Evolutionary conservation across 2,888 invertebrate genomes (phyloP), one percentile per base, ranked within the genome.

Genomic region (Sarcophaga variegata): DNA sequence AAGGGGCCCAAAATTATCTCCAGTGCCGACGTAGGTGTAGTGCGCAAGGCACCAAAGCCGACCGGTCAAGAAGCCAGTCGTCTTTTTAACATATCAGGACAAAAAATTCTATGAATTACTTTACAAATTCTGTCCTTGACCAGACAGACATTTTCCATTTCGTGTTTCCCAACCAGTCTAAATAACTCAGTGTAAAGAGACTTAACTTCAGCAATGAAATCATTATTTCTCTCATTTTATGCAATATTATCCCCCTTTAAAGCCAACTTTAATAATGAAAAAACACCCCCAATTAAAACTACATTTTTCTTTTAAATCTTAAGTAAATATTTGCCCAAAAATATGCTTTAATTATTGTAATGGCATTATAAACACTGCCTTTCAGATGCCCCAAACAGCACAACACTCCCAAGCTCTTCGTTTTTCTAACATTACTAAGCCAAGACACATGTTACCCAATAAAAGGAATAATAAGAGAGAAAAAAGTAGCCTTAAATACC

Each of bases 351-450:
- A 45, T 74, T 37, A 37, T 37, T 59, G 14, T 72, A 79, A 80
- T 80, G 80, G 60, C 69, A 83, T 80, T 80, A 76, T 47, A 77
- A 82, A 71, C 3, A 80, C 20, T 47, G 84, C 80, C 84, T 49
- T 49, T 12, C 4, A 66, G 64, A 66, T 4, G 10, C 64, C 37
- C 37, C 17, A 22, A 59, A 67, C 66, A 54, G 22, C 12, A 59
- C 47, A n/a, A 3, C 70, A 63, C 74, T 45, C 22, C 14, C 3
- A 66, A 0, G 64, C n/a, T 37, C 12, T 66, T 37, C 14, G 11
- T 49, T 27, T 54, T 37, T 14, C 11, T 37, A 37, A 25, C 70
- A 77, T 60, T 66, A 77, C 17, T 11, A 77, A 64, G 37, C 63
- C 69, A 64, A 78, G 49, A 54, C 54, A 83, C 77, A 71, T 69